Evolutionary conservation across 2,797 vertebrate genomes (phyloP), one percentile per base, ranked within the genome.

Genomic region (Notolabrus celidotus): DNA sequence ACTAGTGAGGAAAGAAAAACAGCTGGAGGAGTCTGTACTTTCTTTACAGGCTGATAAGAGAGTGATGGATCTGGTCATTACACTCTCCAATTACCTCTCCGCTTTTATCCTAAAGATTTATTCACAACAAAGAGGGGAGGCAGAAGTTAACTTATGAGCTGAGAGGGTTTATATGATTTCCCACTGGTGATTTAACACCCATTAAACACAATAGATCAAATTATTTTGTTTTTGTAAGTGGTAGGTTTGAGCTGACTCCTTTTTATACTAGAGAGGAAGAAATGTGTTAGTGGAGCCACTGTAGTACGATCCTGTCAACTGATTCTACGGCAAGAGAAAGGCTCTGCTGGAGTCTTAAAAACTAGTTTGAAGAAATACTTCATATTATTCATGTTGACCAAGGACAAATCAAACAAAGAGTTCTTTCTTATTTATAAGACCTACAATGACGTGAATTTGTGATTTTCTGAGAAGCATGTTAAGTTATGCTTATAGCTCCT

Each of bases 61-160:
- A 63, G 69, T 88, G 89, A 93, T 88, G 68, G 86, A 93, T 92
- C 71, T 67, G 71, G 75, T 90, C 86, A 83, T 92, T 91, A 87
- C 54, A 49, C 43, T 74, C 67, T 43, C 49, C 77, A 86, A 84
- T 85, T 89, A 86, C 87, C 79, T 69, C 77, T 77, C 55, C 20
- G 64, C 67, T 57, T 77, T 87, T 87, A 88, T 91, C 88, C 86
- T 4, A 55, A 53, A 62, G 86, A 90, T 88, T 84, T 83, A 89
- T 90, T 88, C 82, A 87, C 80, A 85, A 81, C 84, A 79, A 50
- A 64, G 46, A 63, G 39, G n/a, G 52, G 34, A 57, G 50, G 59
- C 20, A 58, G 75, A 62, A 20, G 46, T 43, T 34, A 29, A 34
- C 52, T 68, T 23, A 14, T 47, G 70, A 69, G 50, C 55, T 62